Evolutionary conservation across 2,888 invertebrate species (phyloP), one percentile per base, ranked within the genome.

Genomic region (Sarcophaga variegata): DNA sequence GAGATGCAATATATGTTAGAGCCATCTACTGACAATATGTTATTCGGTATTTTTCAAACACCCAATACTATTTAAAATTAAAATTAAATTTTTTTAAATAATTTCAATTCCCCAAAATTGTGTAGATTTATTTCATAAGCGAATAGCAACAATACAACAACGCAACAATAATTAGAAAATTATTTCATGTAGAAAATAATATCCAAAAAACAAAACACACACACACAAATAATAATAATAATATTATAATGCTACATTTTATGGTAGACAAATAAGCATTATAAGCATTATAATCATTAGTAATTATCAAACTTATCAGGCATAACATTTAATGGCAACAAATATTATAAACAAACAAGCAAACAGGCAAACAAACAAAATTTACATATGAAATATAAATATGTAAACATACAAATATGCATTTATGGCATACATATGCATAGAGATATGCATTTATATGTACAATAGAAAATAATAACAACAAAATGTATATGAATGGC

Each of bases 231-330:
- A 37, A 6, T 25, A 70, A 70, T 54, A 70, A 70, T 37, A 37
- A 37, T 37, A 37, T 37, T 37, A 37, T 4, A 59, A n/a, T 6
- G 25, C 17, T 59, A 17, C 4, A 59, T 17, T 59, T 47, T 20
- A 22, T 71, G 4, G 25, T 64, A 3, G 3, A 37, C 37, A 37
- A 45, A 37, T 37, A 37, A 59, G 20, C n/a, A 17, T 54, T 64
- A 54, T 45, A 62, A 8, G 20, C 37, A 17, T 45, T 69, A 47
- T 70, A 79, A 75, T 83, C 64, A 64, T 64, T 64, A 37, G 64
- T 64, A 60, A 75, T 79, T 83, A 79, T 63, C 79, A 59, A 79
- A 75, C 70, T 47, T 27, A 79, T 74, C 69, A 70, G 64, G 79
- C 64, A 45, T 59, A 70, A 47, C 59, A 83, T 83, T 75, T 75